Evolutionary conservation across 1,140 invertebrate genomes (phyloP), one percentile per base, ranked within the genome.

Genomic region (Drusus annulatus): DNA sequence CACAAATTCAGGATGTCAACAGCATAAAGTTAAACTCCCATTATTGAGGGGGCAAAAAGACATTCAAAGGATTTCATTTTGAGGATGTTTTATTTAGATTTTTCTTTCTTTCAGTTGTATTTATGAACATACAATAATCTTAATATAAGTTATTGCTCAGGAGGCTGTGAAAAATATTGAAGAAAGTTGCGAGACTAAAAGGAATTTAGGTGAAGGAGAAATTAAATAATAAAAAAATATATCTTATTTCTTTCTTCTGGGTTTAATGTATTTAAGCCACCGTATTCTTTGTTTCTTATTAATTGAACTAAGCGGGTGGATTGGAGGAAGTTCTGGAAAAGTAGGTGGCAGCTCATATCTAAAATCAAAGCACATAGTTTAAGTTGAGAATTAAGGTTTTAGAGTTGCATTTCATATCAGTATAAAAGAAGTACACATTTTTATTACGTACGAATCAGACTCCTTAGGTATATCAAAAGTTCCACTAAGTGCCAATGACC

Each of bases 181-280:
- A 5, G 25, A 5, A 28, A 28, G 5, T 28, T n/a, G n/a, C n/a
- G 25, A 28, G 25, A 28, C 25, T 5, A 2, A 28, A 28, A 28
- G 5, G 25, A 28, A 28, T 28, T 28, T 2, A 28, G 25, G 31
- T 36, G 3, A 36, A 36, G 8, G 31, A 36, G 4, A 5, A 28
- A 45, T 10, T 2, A 45, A 45, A 45, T 1, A n/a, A 13, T 5
- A 13, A 45, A 45, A 45, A 56, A 56, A 56, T 1, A 1, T 63
- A 63, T 28, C 1, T 50, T 69, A 69, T 50, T 69, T 69, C 16
- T 74, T 74, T 21, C 28, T 74, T 56, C 54, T 74, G 4, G 69
- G 69, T 56, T 74, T 74, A 16, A 74, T 74, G 28, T 74, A 74
- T 56, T 74, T 74, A 16, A 74, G 17, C 69, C 69, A 74, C n/a